Conservation (phyloP, 2,888 invertebrate genomes). For the Bellardia pandia region DNA sequence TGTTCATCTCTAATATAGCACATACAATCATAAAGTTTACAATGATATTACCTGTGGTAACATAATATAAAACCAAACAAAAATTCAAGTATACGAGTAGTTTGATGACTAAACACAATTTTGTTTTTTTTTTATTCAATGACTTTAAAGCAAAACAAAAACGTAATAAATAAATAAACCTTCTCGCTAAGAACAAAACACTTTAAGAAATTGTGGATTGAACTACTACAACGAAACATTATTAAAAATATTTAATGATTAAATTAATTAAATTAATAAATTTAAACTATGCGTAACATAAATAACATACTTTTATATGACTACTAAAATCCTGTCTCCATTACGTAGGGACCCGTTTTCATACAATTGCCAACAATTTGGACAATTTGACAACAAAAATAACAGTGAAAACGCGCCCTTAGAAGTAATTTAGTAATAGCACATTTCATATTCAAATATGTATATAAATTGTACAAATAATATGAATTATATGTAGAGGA, state of each 20-base stretch:
- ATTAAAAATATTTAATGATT: background rate
- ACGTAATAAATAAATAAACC: background rate
- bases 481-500: too few relatives aligned
- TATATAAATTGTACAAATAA: too few relatives aligned
- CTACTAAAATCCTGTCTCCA: too few relatives aligned
- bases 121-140: constrained; percentile 20
- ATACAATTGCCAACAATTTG: too few relatives aligned
- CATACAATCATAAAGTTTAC: background rate
- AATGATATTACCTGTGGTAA: background rate
- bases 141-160: constrained; percentile 23
- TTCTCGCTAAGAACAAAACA: background rate
- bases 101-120: constrained; percentile 42
- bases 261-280: background rate
- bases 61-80: constrained; percentile 26
- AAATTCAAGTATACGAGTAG: constrained; percentile 6
- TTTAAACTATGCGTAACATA: too few relatives aligned
- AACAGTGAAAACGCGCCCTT: too few relatives aligned
- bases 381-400: too few relatives aligned
- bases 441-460: too few relatives aligned
- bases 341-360: too few relatives aligned
- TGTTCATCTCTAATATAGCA: background rate
- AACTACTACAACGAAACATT: background rate
- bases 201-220: background rate
- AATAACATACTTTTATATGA: too few relatives aligned
- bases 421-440: too few relatives aligned